Evolutionary conservation across 92 coral and sea anemone genomes (phyloP), one percentile per base, ranked within the genome.

Genomic region (Galaxea fascicularis): DNA sequence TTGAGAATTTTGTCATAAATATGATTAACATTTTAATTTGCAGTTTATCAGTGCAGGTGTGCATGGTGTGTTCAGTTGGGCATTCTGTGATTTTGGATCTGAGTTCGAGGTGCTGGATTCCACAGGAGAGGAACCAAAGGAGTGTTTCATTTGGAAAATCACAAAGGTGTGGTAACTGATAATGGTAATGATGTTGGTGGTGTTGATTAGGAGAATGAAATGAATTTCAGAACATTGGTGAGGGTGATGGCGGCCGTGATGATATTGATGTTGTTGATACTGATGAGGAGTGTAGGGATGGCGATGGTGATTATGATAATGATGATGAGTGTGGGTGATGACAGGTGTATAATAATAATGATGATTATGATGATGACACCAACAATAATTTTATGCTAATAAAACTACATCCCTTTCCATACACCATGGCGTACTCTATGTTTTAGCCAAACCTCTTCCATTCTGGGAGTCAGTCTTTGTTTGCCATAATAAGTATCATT

Each of bases 41-140:
- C 73, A 95, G 98, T 95, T 95, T 72, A 92, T 95, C 77, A 82
- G 92, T 72, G 86, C 90, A 22, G 91, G 84, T 65, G 91, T 90
- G 22, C 89, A 76, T 72, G 98, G 98, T 41, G 93, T 94, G 31
- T 88, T 94, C 79, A 91, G 93, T 46, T 90, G 87, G 78, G 83
- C 93, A 17, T 95, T 95, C 67, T 95, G 98, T 86, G 98, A 95
- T 69, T 95, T 95, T 94, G 98, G 98, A 26, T 93, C 91, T 60
- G 86, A 86, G 12, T 95, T 95, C 92, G 95, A 92, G 82, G 98
- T 95, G 11, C 41, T 94, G 74, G 98, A 95, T 69, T 85, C 92
- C 15, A 90, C 95, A 53, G 97, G 95, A 31, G 98, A 95, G 87
- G 98, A 95, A 77, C 93, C 98, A 0, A 95, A 95, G 71, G 90